Conservation (phyloP, 53 echinoderm and acorn worm species). For the Hippasteria phrygiana region DNA sequence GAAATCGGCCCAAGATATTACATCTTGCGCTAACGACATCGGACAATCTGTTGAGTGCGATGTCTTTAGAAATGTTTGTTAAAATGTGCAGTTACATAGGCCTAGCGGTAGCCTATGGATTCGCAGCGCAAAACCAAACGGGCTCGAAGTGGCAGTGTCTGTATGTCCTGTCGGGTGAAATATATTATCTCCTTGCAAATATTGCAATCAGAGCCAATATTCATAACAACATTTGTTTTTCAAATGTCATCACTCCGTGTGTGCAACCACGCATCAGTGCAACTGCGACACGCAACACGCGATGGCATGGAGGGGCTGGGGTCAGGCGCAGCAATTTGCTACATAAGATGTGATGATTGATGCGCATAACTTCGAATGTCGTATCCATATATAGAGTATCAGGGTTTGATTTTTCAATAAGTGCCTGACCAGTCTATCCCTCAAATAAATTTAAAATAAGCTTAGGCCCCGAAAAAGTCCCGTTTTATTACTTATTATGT, state of each 20-base stretch:
- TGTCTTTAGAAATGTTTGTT: no score
- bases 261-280: neutral
- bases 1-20: no score
- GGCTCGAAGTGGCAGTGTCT: neutral
- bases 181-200: neutral
- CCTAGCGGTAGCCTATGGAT: no score
- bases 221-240: constrained; percentile 13
- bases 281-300: neutral
- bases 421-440: neutral
- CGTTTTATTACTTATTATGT: no score
- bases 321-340: neutral
- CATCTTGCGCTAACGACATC: no score
- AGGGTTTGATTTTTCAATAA: neutral
- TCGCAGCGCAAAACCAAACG: neutral
- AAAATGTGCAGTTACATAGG: no score
- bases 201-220: neutral
- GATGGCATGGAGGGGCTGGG: neutral
- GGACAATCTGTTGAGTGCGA: no score
- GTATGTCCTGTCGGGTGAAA: neutral
- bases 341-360: constrained; percentile 5
- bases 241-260: constrained; percentile 12
- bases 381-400: neutral
- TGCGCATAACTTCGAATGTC: neutral
- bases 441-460: no score
- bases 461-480: no score